Conservation (phyloP, 2,888 invertebrate species). For the Sepiola atlantica region DNA sequence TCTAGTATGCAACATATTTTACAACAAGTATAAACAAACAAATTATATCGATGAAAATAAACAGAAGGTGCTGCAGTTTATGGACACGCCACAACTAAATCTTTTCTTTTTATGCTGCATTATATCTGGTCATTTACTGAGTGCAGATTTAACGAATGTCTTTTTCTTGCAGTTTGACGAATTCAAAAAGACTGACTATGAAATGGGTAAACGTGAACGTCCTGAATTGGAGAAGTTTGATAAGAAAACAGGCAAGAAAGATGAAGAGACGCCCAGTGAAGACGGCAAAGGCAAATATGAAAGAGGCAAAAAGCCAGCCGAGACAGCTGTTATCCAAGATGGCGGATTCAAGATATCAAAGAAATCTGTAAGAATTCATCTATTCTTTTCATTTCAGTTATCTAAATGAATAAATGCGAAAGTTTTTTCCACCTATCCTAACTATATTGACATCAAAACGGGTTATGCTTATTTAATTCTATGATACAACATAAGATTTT, state of each 20-base stretch:
- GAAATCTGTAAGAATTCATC: slow-evolving; percentile 56
- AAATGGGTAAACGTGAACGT: slow-evolving; percentile 55
- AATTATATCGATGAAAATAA: too few species aligned
- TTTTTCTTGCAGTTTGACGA: slow-evolving; percentile 54
- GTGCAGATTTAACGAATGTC: neutral
- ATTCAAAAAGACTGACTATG: slow-evolving; percentile 51
- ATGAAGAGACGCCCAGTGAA: slow-evolving; percentile 57
- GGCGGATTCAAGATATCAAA: slow-evolving; percentile 57
- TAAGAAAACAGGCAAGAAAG: slow-evolving; percentile 58
- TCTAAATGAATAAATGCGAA: too few species aligned
- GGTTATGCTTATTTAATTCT: too few species aligned
- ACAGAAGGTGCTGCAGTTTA: too few species aligned
- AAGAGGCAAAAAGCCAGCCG: slow-evolving; percentile 58
- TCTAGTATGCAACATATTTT: too few species aligned
- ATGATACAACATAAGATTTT: too few species aligned
- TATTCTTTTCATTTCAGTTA: neutral
- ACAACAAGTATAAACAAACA: too few species aligned
- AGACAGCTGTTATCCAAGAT: slow-evolving; percentile 57
- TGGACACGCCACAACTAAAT: too few species aligned
- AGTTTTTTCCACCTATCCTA: too few species aligned
- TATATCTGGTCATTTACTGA: neutral
- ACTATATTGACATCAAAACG: too few species aligned
- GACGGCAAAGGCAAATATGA: slow-evolving; percentile 61
- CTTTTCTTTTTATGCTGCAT: neutral
- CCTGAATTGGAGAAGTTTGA: slow-evolving; percentile 55